These are phyloP conservation scores for Osmerus eperlanus DNA, from an alignment of 2,113 vertebrate genomes.

Conservation along the genomic window DNA sequence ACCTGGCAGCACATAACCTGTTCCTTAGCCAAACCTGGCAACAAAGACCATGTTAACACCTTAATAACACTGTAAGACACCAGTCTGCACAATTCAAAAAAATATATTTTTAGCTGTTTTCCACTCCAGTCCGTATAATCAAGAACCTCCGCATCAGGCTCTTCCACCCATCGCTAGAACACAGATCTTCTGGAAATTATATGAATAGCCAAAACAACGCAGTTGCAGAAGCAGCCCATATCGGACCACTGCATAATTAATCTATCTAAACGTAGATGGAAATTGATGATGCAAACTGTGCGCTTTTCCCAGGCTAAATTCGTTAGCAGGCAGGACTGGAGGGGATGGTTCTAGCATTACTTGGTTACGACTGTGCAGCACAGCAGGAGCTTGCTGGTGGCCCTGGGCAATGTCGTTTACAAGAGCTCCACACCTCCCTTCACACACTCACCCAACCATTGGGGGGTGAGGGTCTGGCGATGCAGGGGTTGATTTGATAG, in stretches of 20 bases:
- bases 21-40: slow-evolving; percentile 33
- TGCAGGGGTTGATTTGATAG: too few relatives aligned
- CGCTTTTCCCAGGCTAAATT: slow-evolving; percentile 19
- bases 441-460: slow-evolving; percentile 5
- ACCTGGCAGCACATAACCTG: slow-evolving; percentile 37
- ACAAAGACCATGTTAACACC: slow-evolving; percentile 37
- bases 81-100: slow-evolving; percentile 27
- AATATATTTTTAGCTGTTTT: neutral
- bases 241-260: slow-evolving; percentile 52
- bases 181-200: slow-evolving; percentile 38
- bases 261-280: slow-evolving; percentile 27
- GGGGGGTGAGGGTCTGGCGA: neutral
- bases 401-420: slow-evolving; percentile 24
- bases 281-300: slow-evolving; percentile 34
- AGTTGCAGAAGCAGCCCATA: slow-evolving; percentile 30
- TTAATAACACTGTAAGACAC: slow-evolving; percentile 29
- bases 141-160: slow-evolving; percentile 42
- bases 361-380: neutral
- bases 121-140: slow-evolving; percentile 24
- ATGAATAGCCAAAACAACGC: slow-evolving; percentile 31
- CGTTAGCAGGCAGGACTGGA: slow-evolving; percentile 30
- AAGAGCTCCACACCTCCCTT: slow-evolving; percentile 8
- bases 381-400: neutral
- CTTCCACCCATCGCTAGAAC: too few relatives aligned
- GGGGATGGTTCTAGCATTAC: neutral